Base-by-base conservation (phyloP, 2,888 invertebrate genomes). In the Cheilosia variabilis region DNA sequence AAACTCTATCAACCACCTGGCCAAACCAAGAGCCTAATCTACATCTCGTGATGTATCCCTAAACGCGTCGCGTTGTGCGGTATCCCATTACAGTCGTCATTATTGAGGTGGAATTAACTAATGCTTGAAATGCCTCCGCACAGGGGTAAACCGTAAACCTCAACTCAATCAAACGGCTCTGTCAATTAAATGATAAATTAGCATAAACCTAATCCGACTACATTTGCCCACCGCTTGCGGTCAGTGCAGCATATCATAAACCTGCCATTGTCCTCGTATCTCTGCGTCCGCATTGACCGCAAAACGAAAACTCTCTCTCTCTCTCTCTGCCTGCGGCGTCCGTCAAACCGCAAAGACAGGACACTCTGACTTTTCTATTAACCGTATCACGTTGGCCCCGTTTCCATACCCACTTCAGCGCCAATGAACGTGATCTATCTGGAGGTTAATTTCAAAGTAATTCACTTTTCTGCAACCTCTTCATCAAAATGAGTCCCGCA, bases 381-480 rank as follows among this genome's bases (percentile, higher is more conserved):
- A 53, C 24, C 43, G 37, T 45, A 27, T 65, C 60, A 7, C 24
- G 2, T 17, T 52, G 34, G 5, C 55, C 19, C 45, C 17, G 37
- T n/a, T 7, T 34, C 4, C 45, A 45, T 9, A 19, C 15, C 24
- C n/a, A 43, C 27, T n/a, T 37, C 13, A 15, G 13, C 4, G 17
- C 43, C 69, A 41, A 43, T 76, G 34, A 68, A 63, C 50, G 47
- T 52, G 19, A 43, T 57, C 66, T 62, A 72, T 78, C 72, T 78
- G 66, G 62, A 63, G 83, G 83, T 83, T 79, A 83, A 83, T 83
- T 73, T 63, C 52, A 45, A 69, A 79, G 69, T 83, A 73, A 83
- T 79, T 79, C 66, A 45, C 79, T 63, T 57, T 43, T 57, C 68
- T 52, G 57, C 73, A 34, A 63, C 24, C 57, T 68, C 79, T 79